Evolutionary conservation across 1,140 invertebrate species (phyloP), one percentile per base, ranked within the genome.

Genomic region (Trachelipus rathkii): DNA sequence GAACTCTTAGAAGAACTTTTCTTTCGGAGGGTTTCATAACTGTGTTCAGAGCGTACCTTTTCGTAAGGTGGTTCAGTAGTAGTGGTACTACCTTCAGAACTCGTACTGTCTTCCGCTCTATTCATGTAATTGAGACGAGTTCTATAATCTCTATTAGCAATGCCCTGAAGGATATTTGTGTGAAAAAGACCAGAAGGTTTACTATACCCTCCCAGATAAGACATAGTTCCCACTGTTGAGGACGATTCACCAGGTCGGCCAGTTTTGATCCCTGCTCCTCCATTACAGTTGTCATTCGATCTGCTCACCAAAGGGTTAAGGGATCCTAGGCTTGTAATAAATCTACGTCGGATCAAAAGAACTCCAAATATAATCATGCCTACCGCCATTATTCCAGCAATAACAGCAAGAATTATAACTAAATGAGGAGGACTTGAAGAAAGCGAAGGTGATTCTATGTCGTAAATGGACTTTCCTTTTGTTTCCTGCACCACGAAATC

Each of bases 1-100:
- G 11, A 13, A 19, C 1, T 60, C 8, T 60, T 60, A 4, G 50
- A 60, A 13, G 11, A 4, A 44, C 71, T 44, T 10, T 73, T 45
- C 71, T 78, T 81, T 10, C 79, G 72, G 19, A 81, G 75, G 1
- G 79, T 81, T 74, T 81, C 79, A 44, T 81, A 81, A 45, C 77
- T 78, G 74, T 81, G 79, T 33, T 81, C 79, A 1, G 79, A 81
- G 15, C 77, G 72, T 0, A 81, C 79, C n/a, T 72, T 69, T 53
- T 81, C 79, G 46, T 81, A 81, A 8, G 79, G 75, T 19, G 79
- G 79, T 8, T 81, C 79, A 3, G 74, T 72, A 10, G 70, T 53
- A 43, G 68, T 70, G 33, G 69, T 45, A 9, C 72, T 67, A 24
- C 75, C 75, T 19, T 74, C 76, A 6, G 77, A 80, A 24, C 73